Percentiles rank a stretch among this genome's conserved stretches.
Evolutionary conservation across 1,140 invertebrate species (phyloP).

Genomic region (Proctacanthus coquilletti): DNA sequence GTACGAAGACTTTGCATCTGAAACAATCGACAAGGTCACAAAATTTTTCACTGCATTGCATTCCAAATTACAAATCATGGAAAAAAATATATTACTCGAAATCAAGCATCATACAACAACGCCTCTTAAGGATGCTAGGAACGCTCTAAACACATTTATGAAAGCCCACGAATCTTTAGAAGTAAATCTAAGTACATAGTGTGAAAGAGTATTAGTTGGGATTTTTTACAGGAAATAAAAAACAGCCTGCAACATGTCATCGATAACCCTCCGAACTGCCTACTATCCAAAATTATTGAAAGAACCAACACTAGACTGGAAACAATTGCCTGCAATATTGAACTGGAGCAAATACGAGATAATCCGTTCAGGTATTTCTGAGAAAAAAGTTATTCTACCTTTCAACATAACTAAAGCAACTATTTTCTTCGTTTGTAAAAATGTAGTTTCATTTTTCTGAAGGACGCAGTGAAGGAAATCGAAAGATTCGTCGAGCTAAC

Average conservation of each 20-base stretch:
- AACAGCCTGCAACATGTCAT: too few species aligned
- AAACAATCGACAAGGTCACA: conserved; percentile 12
- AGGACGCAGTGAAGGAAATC: too few species aligned
- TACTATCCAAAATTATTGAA: conserved; percentile 9
- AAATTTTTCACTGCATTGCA: conserved; percentile 17
- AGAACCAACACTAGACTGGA: conserved; percentile 10
- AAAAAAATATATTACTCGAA: neutral
- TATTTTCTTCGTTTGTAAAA: too few species aligned
- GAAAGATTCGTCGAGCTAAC: too few species aligned
- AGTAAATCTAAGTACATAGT: conserved; percentile 10
- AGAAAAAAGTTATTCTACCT: too few species aligned
- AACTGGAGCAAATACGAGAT: conserved; percentile 8
- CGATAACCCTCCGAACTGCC: too few species aligned
- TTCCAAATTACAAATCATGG: conserved; percentile 15
- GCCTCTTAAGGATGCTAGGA: neutral
- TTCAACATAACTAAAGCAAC: too few species aligned
- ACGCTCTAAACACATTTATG: conserved; percentile 12
- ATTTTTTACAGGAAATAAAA: too few species aligned
- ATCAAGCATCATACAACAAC: neutral
- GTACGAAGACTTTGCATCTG: conserved; percentile 13
- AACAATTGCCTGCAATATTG: conserved; percentile 11
- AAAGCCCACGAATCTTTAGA: conserved; percentile 12
- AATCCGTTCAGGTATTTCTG: conserved; percentile 22
- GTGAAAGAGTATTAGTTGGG: too few species aligned
- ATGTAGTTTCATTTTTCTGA: too few species aligned